A percentile compares a stretch with the other conserved stretches of the same genome.
These are phyloP conservation scores for Leptinotarsa defecta DNA, from an alignment of 1,140 invertebrate genomes.

Conservation along the genomic window DNA sequence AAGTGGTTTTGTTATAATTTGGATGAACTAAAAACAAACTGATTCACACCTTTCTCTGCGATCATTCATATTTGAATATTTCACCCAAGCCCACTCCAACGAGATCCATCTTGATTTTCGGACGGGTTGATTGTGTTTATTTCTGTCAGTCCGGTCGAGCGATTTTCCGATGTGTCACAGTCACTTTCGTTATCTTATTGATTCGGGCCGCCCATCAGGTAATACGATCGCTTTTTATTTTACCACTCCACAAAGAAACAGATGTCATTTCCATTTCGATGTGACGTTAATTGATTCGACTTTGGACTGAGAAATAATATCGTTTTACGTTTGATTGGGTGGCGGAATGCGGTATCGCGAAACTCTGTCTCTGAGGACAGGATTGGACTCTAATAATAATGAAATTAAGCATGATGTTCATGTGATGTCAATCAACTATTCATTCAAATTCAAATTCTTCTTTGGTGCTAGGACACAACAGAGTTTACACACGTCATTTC, in stretches of 20 bases:
- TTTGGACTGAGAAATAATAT: conserved; percentile 11
- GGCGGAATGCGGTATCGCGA: not conserved
- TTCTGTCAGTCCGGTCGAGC: conserved; percentile 17
- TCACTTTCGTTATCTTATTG: conserved; percentile 16
- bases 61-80: too few relatives aligned
- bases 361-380: not conserved
- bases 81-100: not conserved
- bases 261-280: conserved; percentile 15
- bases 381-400: too few relatives aligned
- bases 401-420: too few relatives aligned
- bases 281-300: conserved; percentile 11
- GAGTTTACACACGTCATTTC: too few relatives aligned
- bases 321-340: conserved; percentile 11
- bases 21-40: too few relatives aligned
- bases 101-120: conserved; percentile 5
- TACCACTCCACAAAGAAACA: conserved; percentile 16
- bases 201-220: conserved; percentile 15
- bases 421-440: too few relatives aligned
- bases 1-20: too few relatives aligned
- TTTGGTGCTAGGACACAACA: too few relatives aligned
- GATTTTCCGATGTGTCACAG: conserved; percentile 4
- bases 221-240: conserved; percentile 18
- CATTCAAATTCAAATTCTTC: too few relatives aligned
- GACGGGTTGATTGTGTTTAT: conserved; percentile 10
- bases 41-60: too few relatives aligned